phyloP scores from a whole-genome alignment of 2,888 invertebrate species.

The Nomada ferruginata region DNA sequence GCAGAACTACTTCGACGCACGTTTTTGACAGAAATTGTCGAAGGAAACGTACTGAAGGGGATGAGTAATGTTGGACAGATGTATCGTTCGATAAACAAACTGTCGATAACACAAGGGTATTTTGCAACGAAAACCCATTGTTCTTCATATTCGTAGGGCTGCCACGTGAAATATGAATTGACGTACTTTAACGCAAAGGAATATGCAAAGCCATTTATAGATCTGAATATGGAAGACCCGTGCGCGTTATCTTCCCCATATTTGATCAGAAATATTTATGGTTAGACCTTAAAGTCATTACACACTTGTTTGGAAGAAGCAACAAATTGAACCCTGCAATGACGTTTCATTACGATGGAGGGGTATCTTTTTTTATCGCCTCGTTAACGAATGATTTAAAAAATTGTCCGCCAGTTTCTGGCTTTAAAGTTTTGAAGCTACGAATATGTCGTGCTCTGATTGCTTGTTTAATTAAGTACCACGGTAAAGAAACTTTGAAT shows the following conservation, averaged over 20 bases:
- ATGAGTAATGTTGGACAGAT: conserved; percentile 13
- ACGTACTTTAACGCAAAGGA: conserved; percentile 28
- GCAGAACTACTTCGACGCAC: neutral
- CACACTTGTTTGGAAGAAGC: neutral
- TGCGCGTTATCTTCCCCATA: conserved; percentile 5
- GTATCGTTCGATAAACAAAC: conserved; percentile 7
- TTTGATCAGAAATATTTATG: neutral
- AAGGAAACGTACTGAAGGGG: neutral
- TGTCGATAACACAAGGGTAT: conserved; percentile 50
- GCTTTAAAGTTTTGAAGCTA: neutral
- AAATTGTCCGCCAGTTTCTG: neutral
- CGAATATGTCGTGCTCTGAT: too few species aligned
- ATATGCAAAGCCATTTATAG: conserved; percentile 16
- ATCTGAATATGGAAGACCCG: conserved; percentile 37
- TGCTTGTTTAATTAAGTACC: too few species aligned
- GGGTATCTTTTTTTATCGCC: neutral
- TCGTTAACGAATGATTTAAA: neutral
- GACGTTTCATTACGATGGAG: neutral
- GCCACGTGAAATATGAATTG: conserved; percentile 56
- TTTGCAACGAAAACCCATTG: conserved; percentile 44
- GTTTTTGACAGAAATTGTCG: neutral
- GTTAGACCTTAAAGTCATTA: neutral
- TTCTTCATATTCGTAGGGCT: conserved; percentile 60
- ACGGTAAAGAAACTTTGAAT: neutral
- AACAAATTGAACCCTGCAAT: conserved; percentile 22